Conservation (phyloP, 1,140 invertebrate genomes). For the Musca vetustissima region DNA sequence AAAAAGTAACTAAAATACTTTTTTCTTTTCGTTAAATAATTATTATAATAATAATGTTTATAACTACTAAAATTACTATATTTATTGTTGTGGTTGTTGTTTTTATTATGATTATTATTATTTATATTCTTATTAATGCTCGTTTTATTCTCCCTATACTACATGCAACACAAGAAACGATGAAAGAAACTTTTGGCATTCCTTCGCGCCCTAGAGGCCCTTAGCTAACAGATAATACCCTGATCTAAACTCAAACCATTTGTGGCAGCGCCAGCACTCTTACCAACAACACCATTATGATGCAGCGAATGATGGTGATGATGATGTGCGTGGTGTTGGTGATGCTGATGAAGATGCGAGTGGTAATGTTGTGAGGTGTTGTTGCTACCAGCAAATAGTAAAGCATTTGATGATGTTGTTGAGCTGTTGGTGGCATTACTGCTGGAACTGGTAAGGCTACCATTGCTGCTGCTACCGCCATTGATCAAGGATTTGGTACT, state of each 20-base stretch:
- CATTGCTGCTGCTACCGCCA: background rate
- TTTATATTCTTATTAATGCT: background rate
- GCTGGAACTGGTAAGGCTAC: background rate
- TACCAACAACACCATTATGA: slow-evolving; percentile 43
- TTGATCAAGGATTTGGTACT: slow-evolving; percentile 16
- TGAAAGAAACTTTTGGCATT: slow-evolving; percentile 57
- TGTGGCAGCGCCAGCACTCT: slow-evolving; percentile 43
- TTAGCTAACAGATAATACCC: slow-evolving; percentile 57
- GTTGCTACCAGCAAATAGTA: slow-evolving; percentile 9
- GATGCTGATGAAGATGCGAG: too few species aligned
- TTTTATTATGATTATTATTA: background rate
- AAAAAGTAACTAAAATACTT: slow-evolving; percentile 22
- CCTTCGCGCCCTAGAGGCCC: slow-evolving; percentile 51
- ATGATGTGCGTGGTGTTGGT: slow-evolving; percentile 34
- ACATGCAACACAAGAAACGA: slow-evolving; percentile 54
- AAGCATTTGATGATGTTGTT: background rate
- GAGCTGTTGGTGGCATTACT: background rate
- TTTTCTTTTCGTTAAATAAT: slow-evolving; percentile 9
- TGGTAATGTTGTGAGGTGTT: slow-evolving; percentile 18
- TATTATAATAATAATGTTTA: background rate
- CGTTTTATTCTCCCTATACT: slow-evolving; percentile 39
- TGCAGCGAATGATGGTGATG: slow-evolving; percentile 41
- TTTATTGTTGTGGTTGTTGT: slow-evolving; percentile 13
- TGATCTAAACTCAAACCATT: slow-evolving; percentile 53
- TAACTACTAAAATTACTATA: background rate